Conservation (phyloP, 2,797 vertebrate species). For the Menidia menidia region DNA sequence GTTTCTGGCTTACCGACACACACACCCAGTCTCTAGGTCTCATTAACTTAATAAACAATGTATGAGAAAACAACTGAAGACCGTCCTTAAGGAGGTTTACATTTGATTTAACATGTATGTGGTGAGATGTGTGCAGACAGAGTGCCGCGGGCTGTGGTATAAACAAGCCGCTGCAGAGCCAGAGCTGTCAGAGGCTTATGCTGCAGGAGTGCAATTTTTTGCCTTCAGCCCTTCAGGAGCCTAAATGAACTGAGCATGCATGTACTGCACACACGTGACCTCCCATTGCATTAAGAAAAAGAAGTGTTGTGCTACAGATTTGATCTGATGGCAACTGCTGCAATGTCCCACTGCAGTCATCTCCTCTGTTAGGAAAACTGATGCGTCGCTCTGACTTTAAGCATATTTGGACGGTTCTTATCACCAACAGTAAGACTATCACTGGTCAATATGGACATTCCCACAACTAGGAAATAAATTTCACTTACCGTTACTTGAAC, state of each 20-base stretch:
- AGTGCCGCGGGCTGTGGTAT: constrained; percentile 29
- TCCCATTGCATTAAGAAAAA: constrained; percentile 7
- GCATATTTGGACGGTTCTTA: not conserved
- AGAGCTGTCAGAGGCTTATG: constrained; percentile 34
- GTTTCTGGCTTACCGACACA: constrained; percentile 10
- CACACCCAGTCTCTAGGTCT: not conserved
- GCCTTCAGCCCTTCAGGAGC: constrained; percentile 28
- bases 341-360: constrained; percentile 8
- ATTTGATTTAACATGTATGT: constrained; percentile 42
- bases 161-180: constrained; percentile 29
- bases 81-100: constrained; percentile 27
- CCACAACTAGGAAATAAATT: constrained; percentile 19
- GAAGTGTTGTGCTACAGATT: constrained; percentile 25
- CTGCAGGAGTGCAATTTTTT: constrained; percentile 13
- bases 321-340: constrained; percentile 31
- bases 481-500: constrained; percentile 61
- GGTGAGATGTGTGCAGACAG: constrained; percentile 22
- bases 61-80: not conserved
- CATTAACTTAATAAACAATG: constrained; percentile 24
- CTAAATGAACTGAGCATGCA: constrained; percentile 17
- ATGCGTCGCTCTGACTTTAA: not conserved
- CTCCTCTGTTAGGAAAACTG: constrained; percentile 2
- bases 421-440: not conserved
- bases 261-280: constrained; percentile 18
- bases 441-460: constrained; percentile 1